Base-by-base conservation (phyloP, 2,113 vertebrate species). In the Puntigrus tetrazona region DNA sequence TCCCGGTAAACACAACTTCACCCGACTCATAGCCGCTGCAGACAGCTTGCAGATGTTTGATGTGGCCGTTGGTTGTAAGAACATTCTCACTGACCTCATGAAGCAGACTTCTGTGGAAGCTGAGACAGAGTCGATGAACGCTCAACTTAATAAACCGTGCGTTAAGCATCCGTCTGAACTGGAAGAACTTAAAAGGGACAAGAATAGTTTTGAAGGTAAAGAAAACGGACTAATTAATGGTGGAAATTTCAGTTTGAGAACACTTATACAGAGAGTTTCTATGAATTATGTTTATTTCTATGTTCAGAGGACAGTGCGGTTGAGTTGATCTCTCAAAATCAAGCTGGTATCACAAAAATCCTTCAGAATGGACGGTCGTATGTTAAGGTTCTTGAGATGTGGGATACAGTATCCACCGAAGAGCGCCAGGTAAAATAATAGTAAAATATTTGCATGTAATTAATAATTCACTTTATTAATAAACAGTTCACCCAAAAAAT, bases 11-110 rank as follows among this genome's bases (percentile, higher is more conserved):
- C 95, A 97, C 92, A 96, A 96, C 88, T 94, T 97, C 80, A 94
- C 94, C 59, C 94, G 95, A 79, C 90, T 96, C 29, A 94, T 96
- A 29, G 94, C 96, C 0, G 88, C 96, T 1, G 96, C 97, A 0
- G 96, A 96, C 90, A 96, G 94, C 90, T 93, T 98, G 65, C 96
- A 97, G 92, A 97, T 97, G 96, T 97, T 96, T n/a, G 96, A 98
- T 6, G 94, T 98, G 85, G 96, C 96, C 0, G 93, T 96, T 1
- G 94, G 96, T 7, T 97, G 96, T 87, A 97, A 96, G 89, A 96
- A 94, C 22, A 92, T 97, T 74, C 94, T 97, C 57, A 92, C 92
- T 45, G 94, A 90, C 47, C 93, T 98, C 0, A 92, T 97, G 82
- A 91, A 79, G 78, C 91, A 90, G 79, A 87, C 92, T 0, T 31